phyloP scores from a whole-genome alignment of 1,140 invertebrate genomes.

The Belonocnema kinseyi region DNA sequence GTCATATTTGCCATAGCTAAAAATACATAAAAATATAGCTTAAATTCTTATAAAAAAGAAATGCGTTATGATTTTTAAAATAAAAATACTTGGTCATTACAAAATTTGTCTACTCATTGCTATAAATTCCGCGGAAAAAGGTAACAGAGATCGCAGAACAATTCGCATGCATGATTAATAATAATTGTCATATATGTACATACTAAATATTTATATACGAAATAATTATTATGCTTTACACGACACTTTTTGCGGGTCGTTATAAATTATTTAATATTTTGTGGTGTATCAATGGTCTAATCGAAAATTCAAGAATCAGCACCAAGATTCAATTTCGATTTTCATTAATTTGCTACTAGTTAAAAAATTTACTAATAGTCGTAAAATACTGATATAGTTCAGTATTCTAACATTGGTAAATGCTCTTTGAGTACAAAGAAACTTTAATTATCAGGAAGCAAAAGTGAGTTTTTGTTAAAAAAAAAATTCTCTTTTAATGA shows the following conservation, averaged over 20 bases:
- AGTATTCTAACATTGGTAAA: slow-evolving; percentile 10
- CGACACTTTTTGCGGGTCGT: background rate
- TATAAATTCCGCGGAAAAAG: too few relatives aligned
- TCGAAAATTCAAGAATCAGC: background rate
- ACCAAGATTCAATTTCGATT: background rate
- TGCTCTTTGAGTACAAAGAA: slow-evolving; percentile 14
- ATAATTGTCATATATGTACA: too few relatives aligned
- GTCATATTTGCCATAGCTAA: background rate
- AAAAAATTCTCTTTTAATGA: background rate
- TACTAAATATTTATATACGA: background rate
- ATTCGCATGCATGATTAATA: too few relatives aligned
- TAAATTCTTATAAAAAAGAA: background rate
- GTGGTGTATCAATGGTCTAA: background rate
- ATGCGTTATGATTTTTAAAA: background rate
- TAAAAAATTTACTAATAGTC: background rate
- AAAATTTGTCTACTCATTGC: too few relatives aligned
- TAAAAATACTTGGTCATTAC: too few relatives aligned
- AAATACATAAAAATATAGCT: background rate
- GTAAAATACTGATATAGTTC: background rate
- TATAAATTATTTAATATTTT: background rate
- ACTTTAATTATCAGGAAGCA: background rate
- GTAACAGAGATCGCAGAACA: too few relatives aligned
- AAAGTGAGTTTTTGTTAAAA: background rate
- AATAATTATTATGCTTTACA: background rate
- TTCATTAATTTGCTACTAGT: background rate